Base-by-base conservation (phyloP, 2,888 invertebrate species). In the Phytoseiulus persimilis region DNA sequence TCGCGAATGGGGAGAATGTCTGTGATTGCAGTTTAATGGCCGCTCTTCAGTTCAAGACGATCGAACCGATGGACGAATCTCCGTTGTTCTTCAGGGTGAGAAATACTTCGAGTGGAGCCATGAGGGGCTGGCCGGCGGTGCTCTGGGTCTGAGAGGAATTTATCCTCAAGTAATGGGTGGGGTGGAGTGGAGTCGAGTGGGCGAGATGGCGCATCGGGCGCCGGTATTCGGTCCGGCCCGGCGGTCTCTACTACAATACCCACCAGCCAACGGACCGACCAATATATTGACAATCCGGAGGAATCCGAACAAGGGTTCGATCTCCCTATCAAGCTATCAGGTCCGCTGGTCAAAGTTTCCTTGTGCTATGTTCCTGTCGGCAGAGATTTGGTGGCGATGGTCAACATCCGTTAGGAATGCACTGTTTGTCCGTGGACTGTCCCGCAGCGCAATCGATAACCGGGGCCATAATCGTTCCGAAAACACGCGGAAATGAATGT, bases 101-200 rank as follows among this genome's bases (percentile, higher is more conserved):
- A 65, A 65, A 65, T 65, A 65, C 65, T 11, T 18, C 18, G 65
- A 65, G 65, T 18, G 65, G 28, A 65, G 65, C 28, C 18, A 23
- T 65, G 65, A 65, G 65, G 28, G 23, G 18, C 28, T 18, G 28
- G 65, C 18, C 65, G 65, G 28, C 28, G 11, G 65, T 2, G 65
- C 2, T 6, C 65, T 65, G 65, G 28, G 65, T 39, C 18, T 18
- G 65, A 65, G 65, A 65, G 65, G 65, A 65, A 65, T 65, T 65
- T 65, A 65, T 65, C 65, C 65, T 65, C 65, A 65, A 65, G 65
- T 65, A 65, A 65, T 65, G 65, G 65, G 65, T 65, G 65, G 65
- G 65, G 65, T 65, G 65, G 65, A 28, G 65, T 65, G 65, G 65
- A 65, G 65, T 65, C 2, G 65, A 65, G 65, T 65, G 5, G 65